Base-by-base conservation (phyloP, 2,113 vertebrate species). In the Urocitellus parryii region DNA sequence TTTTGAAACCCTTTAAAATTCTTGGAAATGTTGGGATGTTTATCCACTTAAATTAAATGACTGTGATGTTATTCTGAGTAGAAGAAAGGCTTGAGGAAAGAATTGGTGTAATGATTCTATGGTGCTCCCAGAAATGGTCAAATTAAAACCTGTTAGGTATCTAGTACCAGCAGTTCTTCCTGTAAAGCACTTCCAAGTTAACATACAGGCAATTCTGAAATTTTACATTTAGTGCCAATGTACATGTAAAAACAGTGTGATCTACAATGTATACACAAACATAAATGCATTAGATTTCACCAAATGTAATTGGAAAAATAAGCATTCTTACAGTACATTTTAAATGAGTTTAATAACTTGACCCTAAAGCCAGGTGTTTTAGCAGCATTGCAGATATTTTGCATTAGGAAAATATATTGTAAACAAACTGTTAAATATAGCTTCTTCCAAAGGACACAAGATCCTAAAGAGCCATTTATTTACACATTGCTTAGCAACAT, bases 401-500 rank as follows among this genome's bases (percentile, higher is more conserved):
- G 96, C 93, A 85, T 96, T 97, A 98, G 78, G 95, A 96, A 98
- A 98, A 97, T 95, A 37, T 48, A 85, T 85, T 93, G 91, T 82
- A 94, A 98, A 76, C 86, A 95, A 70, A 88, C 73, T 77, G 68
- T 91, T 98, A 98, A 98, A 97, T 96, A 95, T 96, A 98, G 96
- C 56, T 88, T 86, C 76, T 91, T 92, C 72, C 61, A 79, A 88
- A 97, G 70, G 83, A 88, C 73, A 84, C 86, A 77, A 68, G 48
- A 94, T 86, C 65, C 53, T 53, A 73, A 95, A 84, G 56, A 97
- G 14, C 65, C 77, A 91, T 68, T 39, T n/a, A 97, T 98, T 98
- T 98, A 95, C 96, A 97, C 94, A 97, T 91, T 97, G 95, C 94
- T 96, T 91, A 97, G 97, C 90, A 96, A 97, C 95, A 84, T 87